phyloP scores from a whole-genome alignment of 1,140 invertebrate genomes.

The Hylaeus volcanicus region DNA sequence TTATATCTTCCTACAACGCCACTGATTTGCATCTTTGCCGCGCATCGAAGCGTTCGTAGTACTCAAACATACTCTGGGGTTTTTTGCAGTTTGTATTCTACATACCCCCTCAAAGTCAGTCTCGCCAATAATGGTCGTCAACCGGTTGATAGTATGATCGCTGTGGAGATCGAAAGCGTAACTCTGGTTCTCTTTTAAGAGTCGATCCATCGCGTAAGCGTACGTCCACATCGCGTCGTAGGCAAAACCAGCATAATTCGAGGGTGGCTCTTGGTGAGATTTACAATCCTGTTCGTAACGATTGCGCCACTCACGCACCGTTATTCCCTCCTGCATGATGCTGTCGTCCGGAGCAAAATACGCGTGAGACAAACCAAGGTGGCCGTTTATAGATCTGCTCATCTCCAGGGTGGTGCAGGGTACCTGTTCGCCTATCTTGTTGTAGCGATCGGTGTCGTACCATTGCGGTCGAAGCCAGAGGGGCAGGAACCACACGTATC shows the following conservation, averaged over 20 bases:
- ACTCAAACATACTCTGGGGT: neutral
- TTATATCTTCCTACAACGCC: too few species aligned
- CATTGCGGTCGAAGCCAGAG: conserved; percentile 85
- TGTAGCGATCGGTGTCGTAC: conserved; percentile 85
- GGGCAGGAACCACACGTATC: conserved; percentile 93
- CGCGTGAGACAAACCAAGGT: conserved; percentile 87
- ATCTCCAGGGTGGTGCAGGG: conserved; percentile 85
- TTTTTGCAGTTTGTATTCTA: neutral
- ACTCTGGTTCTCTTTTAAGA: conserved; percentile 81
- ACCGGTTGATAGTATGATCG: conserved; percentile 74
- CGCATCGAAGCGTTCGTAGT: too few species aligned
- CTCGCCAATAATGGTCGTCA: conserved; percentile 81
- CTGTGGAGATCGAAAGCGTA: conserved; percentile 75
- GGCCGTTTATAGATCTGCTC: conserved; percentile 87
- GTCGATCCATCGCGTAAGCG: conserved; percentile 86
- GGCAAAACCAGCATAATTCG: conserved; percentile 87
- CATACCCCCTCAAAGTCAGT: conserved; percentile 86
- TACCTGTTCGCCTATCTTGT: conserved; percentile 79
- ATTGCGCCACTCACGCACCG: conserved; percentile 82
- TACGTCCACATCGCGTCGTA: conserved; percentile 94
- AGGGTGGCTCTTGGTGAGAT: conserved; percentile 64
- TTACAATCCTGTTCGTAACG: conserved; percentile 76
- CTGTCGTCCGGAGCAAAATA: conserved; percentile 84
- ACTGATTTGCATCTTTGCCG: too few species aligned
- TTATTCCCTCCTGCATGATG: conserved; percentile 85